These are phyloP conservation scores for Amphipyra berbera DNA, from an alignment of 2,888 invertebrate genomes.

Conservation along the genomic window DNA sequence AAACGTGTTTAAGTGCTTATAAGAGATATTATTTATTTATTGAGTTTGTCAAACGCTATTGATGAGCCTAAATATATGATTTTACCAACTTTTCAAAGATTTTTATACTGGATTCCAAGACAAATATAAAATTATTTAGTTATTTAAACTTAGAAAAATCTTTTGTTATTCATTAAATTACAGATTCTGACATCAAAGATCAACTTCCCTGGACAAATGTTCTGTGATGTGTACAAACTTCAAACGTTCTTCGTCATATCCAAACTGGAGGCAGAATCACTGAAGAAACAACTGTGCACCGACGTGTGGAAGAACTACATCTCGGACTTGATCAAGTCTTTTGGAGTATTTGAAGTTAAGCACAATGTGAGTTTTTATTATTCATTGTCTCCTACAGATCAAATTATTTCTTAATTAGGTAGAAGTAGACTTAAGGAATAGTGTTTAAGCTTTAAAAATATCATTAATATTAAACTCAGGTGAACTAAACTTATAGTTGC, in stretches of 20 bases:
- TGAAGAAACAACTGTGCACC: constrained; percentile 77
- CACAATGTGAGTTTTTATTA: constrained; percentile 74
- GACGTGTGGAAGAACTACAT: constrained; percentile 81
- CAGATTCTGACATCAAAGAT: constrained; percentile 83
- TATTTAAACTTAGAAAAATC: no score
- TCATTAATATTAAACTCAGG: no score
- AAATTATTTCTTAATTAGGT: no score
- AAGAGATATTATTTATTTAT: not conserved
- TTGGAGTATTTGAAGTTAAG: constrained; percentile 82
- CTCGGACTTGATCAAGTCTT: constrained; percentile 75
- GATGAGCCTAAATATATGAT: not conserved
- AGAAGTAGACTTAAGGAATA: no score
- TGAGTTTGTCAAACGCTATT: constrained; percentile 3
- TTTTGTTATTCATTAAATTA: constrained; percentile 28
- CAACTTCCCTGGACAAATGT: constrained; percentile 77
- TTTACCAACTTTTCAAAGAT: no score
- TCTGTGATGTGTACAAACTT: constrained; percentile 79
- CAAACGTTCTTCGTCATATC: constrained; percentile 76
- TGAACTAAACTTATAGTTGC: no score
- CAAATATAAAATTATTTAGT: no score
- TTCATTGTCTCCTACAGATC: not conserved
- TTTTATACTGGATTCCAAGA: no score
- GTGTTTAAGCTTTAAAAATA: no score
- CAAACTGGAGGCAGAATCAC: constrained; percentile 65
- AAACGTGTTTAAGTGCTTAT: not conserved